A percentile compares a stretch with the other conserved stretches of the same genome.
Conservation (phyloP, 1,140 invertebrate genomes). For the Drosophila oshimai region DNA sequence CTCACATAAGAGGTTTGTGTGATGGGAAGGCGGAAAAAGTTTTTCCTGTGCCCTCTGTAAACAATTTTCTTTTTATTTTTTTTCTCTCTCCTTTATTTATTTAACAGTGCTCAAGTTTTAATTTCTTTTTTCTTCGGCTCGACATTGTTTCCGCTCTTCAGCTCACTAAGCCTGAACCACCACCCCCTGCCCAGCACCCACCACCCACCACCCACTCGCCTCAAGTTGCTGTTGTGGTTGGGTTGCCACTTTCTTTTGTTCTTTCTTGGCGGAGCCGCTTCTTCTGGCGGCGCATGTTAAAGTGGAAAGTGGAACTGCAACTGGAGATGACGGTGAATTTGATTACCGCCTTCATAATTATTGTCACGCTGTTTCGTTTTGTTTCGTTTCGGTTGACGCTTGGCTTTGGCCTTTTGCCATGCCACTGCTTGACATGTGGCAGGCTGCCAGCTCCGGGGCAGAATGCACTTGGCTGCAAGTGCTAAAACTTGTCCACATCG, state of each 20-base stretch:
- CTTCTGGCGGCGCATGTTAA: no score
- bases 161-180: slow-evolving; percentile 7
- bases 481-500: slow-evolving; percentile 55
- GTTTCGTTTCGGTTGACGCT: slow-evolving; percentile 10
- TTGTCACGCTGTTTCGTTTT: slow-evolving; percentile 61
- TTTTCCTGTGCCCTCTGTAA: background rate
- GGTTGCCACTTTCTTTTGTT: slow-evolving; percentile 71
- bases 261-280: slow-evolving; percentile 61
- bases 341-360: slow-evolving; percentile 73
- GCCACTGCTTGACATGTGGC: slow-evolving; percentile 38
- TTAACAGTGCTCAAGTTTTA: slow-evolving; percentile 71
- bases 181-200: slow-evolving; percentile 10
- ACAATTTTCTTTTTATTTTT: slow-evolving; percentile 4
- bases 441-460: slow-evolving; percentile 8
- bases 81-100: slow-evolving; percentile 50
- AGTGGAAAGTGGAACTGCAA: no score
- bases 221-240: slow-evolving; percentile 69
- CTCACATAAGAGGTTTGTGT: background rate
- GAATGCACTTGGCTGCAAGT: slow-evolving; percentile 68
- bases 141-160: slow-evolving; percentile 64
- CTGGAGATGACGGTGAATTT: no score
- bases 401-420: slow-evolving; percentile 48
- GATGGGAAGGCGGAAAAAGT: slow-evolving; percentile 17
- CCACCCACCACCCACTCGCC: slow-evolving; percentile 40
- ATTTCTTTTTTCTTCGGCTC: slow-evolving; percentile 63